A percentile compares a stretch with the other conserved stretches of the same genome.
Evolutionary conservation across 1,140 invertebrate species (phyloP).

Genomic region (Trachymyrmex cornetzi): DNA sequence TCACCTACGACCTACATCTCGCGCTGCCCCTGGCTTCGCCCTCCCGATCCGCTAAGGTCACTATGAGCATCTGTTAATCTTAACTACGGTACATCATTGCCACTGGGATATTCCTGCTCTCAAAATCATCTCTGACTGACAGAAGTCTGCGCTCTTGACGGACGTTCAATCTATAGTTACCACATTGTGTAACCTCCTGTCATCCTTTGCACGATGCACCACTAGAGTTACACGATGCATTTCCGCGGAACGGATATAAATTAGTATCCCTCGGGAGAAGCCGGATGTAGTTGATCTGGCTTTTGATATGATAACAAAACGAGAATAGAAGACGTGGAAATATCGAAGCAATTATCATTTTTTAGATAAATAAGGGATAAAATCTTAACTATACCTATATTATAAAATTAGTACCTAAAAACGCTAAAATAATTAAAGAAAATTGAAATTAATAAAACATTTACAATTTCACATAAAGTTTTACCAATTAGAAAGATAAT

Average conservation of each 20-base stretch:
- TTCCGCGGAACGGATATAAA: constrained; percentile 14
- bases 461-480: too few relatives aligned
- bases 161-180: background rate
- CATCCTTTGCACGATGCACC: background rate
- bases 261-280: constrained; percentile 21
- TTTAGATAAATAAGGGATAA: too few relatives aligned
- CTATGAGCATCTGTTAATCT: constrained; percentile 27
- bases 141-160: background rate
- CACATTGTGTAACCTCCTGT: background rate
- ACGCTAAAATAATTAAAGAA: background rate
- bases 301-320: background rate
- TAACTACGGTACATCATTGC: background rate
- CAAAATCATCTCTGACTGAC: constrained; percentile 18
- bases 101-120: background rate
- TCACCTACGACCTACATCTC: constrained; percentile 41
- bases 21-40: background rate
- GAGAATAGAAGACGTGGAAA: background rate
- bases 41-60: background rate
- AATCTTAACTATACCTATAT: background rate
- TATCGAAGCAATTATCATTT: background rate
- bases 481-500: too few relatives aligned
- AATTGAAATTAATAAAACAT: background rate
- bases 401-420: background rate
- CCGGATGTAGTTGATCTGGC: constrained; percentile 25
- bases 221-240: background rate